These are phyloP conservation scores for Synergus itoensis DNA, from an alignment of 2,888 invertebrate species.

Conservation along the genomic window DNA sequence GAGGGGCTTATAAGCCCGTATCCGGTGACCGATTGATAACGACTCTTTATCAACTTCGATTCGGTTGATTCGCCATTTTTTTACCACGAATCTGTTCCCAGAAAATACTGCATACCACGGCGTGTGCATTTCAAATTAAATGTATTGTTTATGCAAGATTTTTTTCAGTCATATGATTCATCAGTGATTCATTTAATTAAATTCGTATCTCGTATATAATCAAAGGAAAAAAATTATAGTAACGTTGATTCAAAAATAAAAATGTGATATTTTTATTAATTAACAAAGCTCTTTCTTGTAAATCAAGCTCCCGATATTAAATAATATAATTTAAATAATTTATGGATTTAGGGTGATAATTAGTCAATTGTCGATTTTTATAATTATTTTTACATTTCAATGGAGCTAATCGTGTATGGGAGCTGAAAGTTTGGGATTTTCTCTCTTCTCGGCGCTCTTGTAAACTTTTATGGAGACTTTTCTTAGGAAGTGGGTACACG, in stretches of 20 bases:
- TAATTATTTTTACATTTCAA: not conserved
- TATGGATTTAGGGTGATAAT: too few relatives aligned
- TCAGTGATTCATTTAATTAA: not conserved
- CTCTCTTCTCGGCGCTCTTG: not conserved
- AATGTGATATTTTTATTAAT: too few relatives aligned
- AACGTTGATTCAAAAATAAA: too few relatives aligned
- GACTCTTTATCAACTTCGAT: constrained; percentile 64
- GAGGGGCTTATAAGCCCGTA: constrained; percentile 70
- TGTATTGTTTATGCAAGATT: not conserved
- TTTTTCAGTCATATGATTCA: constrained; percentile 28
- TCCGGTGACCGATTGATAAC: constrained; percentile 72
- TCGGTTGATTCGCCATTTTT: constrained; percentile 59
- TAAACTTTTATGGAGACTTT: constrained; percentile 29
- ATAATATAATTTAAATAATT: too few relatives aligned
- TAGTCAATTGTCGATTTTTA: not conserved
- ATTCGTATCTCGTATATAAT: not conserved
- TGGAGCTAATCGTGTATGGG: not conserved
- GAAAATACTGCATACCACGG: constrained; percentile 4
- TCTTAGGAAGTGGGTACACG: constrained; percentile 17
- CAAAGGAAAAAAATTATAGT: not conserved
- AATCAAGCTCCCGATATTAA: too few relatives aligned
- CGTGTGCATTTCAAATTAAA: not conserved
- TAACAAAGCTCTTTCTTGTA: too few relatives aligned
- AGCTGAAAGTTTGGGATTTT: constrained; percentile 22
- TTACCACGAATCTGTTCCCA: constrained; percentile 39